Conservation (phyloP, 53 echinoderm and acorn worm species). For the Crossaster papposus region DNA sequence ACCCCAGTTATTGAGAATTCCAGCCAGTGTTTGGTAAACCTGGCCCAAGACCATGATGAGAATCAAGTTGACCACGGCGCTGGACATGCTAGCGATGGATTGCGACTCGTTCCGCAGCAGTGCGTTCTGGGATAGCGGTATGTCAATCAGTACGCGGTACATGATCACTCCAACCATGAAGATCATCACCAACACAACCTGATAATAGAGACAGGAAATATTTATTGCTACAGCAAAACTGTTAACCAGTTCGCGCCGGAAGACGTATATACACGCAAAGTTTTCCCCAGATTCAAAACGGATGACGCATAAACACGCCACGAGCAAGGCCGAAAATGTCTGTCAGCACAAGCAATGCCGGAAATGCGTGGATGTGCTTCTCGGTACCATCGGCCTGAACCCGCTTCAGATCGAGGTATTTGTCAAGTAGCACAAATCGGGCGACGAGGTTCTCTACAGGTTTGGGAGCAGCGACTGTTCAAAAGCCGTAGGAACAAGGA, state of each 20-base stretch:
- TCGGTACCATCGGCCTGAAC: no score
- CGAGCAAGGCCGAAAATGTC: no score
- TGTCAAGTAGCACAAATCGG: no score
- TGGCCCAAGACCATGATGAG: slow-evolving; percentile 97
- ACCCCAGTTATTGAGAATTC: slow-evolving; percentile 98
- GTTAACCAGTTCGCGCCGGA: background rate
- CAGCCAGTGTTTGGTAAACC: slow-evolving; percentile 91
- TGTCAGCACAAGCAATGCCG: no score
- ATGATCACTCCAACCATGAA: slow-evolving; percentile 98
- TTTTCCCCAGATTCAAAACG: no score
- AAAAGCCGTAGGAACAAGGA: no score
- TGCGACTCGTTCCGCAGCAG: slow-evolving; percentile 81
- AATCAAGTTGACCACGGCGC: slow-evolving; percentile 93
- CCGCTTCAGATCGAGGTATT: no score
- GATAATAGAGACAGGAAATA: background rate
- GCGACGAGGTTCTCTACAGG: no score
- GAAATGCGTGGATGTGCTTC: no score
- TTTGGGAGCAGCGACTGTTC: no score
- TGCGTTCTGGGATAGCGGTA: slow-evolving; percentile 88
- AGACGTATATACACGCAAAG: no score
- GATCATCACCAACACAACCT: slow-evolving; percentile 88
- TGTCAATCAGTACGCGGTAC: slow-evolving; percentile 95
- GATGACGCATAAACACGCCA: no score
- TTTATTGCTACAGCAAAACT: background rate
- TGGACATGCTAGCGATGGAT: slow-evolving; percentile 90